These are phyloP conservation scores for Hecatera dysodea DNA, from an alignment of 2,888 invertebrate genomes.

Conservation along the genomic window DNA sequence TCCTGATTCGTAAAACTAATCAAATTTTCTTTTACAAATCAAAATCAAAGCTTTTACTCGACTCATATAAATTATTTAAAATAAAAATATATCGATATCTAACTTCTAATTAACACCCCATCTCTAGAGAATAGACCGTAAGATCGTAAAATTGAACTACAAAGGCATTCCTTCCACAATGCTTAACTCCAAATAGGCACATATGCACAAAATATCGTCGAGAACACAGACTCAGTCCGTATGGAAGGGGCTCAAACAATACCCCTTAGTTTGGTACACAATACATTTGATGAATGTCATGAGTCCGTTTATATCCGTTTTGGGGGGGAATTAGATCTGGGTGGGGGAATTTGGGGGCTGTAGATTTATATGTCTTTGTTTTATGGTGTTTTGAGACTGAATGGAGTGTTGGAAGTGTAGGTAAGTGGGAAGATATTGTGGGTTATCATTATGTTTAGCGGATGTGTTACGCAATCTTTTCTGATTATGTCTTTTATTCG, in stretches of 20 bases:
- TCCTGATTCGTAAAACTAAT: no score
- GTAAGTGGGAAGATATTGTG: not conserved
- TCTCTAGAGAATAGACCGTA: conserved; percentile 73
- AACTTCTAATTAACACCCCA: conserved; percentile 44
- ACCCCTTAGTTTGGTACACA: conserved; percentile 38
- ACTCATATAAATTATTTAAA: no score
- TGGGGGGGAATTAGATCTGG: conserved; percentile 43
- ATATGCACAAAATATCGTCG: conserved; percentile 73
- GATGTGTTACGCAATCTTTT: not conserved
- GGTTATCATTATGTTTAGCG: not conserved
- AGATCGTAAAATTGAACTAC: conserved; percentile 78
- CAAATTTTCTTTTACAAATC: no score
- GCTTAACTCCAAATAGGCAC: conserved; percentile 76
- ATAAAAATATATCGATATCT: conserved; percentile 34
- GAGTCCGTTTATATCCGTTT: conserved; percentile 56
- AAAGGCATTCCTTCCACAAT: conserved; percentile 78
- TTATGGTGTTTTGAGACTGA: conserved; percentile 28
- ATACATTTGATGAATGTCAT: conserved; percentile 57
- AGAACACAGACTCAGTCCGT: conserved; percentile 44
- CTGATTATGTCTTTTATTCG: no score
- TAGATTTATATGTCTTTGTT: conserved; percentile 45
- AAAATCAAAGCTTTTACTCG: no score
- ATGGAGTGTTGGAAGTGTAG: not conserved
- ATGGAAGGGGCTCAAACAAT: conserved; percentile 63
- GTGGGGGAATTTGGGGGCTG: conserved; percentile 39